Base-by-base conservation (phyloP, 1,140 invertebrate genomes). In the Drosophila kohkoa region DNA sequence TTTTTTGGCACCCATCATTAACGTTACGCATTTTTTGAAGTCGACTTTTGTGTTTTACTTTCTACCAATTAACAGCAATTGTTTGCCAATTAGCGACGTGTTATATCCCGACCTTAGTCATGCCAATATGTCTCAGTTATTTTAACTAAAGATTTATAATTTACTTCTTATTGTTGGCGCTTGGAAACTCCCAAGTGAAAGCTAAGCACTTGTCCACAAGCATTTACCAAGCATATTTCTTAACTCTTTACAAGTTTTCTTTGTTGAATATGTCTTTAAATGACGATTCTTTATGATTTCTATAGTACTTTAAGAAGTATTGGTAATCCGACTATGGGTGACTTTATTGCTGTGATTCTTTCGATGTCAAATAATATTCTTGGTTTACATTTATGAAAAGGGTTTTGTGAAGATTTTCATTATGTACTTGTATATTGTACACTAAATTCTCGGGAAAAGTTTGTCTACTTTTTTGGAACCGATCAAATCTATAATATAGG, bases 91-190 rank as follows among this genome's bases (percentile, higher is more conserved):
- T 87, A 80, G 77, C 49, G 71, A 67, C 63, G 38, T 64, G 11
- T 87, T 77, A 73, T 52, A 65, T 67, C 63, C 15, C 66, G 20
- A 43, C 10, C 38, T 67, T 48, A 54, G 48, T 57, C 71, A 25
- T 43, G 35, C 3, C 32, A 46, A 13, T 25, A 58, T 45, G 60
- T 65, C 43, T 55, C 20, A 77, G 83, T 88, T 87, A 83, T 51
- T 77, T 88, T 83, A 89, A 79, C 85, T 89, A 89, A 89, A 89
- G 85, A 59, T 85, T 89, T 85, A 48, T 81, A 89, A 89, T 89
- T 89, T 89, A 70, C 46, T 16, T 13, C 11, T 5, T 35, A 83
- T 87, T 87, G 85, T 88, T 45, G 1, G 4, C 15, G n/a, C 11
- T 5, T 16, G 30, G 1, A 16, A 55, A 75, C 15, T 25, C 13